Evolutionary conservation across 1,140 invertebrate species (phyloP), one percentile per base, ranked within the genome.

Genomic region (Calliphora vicina): DNA sequence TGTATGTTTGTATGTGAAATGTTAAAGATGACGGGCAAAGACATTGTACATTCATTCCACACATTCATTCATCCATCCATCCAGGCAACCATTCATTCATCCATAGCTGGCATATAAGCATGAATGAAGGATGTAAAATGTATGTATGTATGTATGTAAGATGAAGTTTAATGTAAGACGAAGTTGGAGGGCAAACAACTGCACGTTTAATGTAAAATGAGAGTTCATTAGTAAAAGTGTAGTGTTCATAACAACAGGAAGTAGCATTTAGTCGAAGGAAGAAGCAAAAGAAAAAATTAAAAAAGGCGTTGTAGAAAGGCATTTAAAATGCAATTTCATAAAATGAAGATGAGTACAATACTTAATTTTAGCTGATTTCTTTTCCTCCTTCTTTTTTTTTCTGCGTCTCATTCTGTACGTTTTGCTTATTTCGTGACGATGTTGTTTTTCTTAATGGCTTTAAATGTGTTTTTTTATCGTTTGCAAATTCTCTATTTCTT

Each of bases 191-290:
- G n/a, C 5, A 57, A n/a, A n/a, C n/a, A 6, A n/a, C 15, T 57
- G n/a, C 50, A 23, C 61, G 61, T 67, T 67, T 67, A 67, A 67
- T 67, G 61, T 67, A 67, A 67, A 67, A 67, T 67, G 61, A 25
- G 61, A 67, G 61, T 67, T 67, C 61, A 67, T 67, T 67, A 67
- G 61, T 67, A 67, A 67, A 67, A 67, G 61, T 67, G 61, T 67
- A 67, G 61, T 67, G 61, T 67, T 67, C 61, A 67, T 67, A 67
- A 67, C 61, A 67, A 20, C 61, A 67, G 61, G 61, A 67, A 67
- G 61, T 67, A 67, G 61, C 61, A 67, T 67, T 67, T 67, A 67
- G 61, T 67, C 9, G n/a, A 67, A 67, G 61, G 61, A 57, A 57
- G n/a, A n/a, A 57, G n/a, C 50, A 35, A 35, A 35, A 10, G 15